Evolutionary conservation across 1,140 invertebrate genomes (phyloP).

Genomic region (Stenopsyche tienmushanensis): DNA sequence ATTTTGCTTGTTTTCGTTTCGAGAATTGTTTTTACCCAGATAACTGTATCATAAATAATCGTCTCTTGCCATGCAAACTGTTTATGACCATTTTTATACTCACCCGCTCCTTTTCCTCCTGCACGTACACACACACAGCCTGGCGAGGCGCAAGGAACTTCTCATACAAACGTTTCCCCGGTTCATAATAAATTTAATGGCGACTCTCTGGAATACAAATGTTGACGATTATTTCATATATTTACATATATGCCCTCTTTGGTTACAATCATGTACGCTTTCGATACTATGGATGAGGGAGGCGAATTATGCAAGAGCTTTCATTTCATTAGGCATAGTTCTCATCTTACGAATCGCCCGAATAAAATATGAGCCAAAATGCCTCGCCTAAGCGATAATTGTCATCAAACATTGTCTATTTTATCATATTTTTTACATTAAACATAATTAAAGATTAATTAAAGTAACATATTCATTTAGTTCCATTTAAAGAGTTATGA

Average conservation of each 20-base stretch:
- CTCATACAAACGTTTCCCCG: conserved; percentile 11
- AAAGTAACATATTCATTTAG: no score
- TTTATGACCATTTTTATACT: conserved; percentile 37
- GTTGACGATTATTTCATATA: conserved; percentile 14
- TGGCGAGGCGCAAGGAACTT: neutral
- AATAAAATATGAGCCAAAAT: neutral
- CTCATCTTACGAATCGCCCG: no score
- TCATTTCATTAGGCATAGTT: neutral
- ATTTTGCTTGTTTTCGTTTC: conserved; percentile 24
- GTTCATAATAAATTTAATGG: conserved; percentile 29
- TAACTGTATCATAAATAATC: conserved; percentile 32
- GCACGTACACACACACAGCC: neutral
- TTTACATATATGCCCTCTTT: neutral
- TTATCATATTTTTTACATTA: no score
- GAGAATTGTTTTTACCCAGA: conserved; percentile 26
- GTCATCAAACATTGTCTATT: no score
- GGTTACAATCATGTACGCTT: neutral
- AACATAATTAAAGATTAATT: no score
- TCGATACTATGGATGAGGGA: neutral
- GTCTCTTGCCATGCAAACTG: conserved; percentile 34
- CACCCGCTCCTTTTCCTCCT: neutral
- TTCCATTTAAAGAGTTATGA: no score
- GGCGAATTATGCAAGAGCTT: neutral
- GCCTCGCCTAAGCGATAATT: neutral
- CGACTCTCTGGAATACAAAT: conserved; percentile 22